phyloP scores from a whole-genome alignment of 2,797 vertebrate species.

The Micrastur ruficollis region DNA sequence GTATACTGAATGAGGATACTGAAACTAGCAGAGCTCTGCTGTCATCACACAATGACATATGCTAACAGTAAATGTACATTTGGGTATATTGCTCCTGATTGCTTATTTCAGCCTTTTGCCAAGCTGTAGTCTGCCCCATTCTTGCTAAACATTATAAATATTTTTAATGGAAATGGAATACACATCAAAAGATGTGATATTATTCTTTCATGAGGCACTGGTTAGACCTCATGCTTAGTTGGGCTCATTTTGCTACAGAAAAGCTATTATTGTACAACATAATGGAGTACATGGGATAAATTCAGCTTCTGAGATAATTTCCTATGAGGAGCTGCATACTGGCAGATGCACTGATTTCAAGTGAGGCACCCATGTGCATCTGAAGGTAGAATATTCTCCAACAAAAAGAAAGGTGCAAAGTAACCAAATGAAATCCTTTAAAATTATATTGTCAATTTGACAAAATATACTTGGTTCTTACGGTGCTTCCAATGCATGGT shows the following conservation, averaged over 20 bases:
- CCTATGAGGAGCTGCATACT: not conserved
- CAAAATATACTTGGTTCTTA: not conserved
- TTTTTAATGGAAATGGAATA: slow-evolving; percentile 7
- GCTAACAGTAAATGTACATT: not conserved
- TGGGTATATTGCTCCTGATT: not conserved
- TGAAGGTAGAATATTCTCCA: not conserved
- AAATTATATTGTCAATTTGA: not conserved
- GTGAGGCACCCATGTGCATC: not conserved
- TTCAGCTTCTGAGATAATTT: not conserved
- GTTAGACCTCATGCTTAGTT: not conserved
- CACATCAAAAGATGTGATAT: not conserved
- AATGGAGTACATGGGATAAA: not conserved
- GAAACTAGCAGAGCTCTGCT: not conserved
- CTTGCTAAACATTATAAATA: not conserved
- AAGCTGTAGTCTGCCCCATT: not conserved
- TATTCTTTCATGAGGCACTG: slow-evolving; percentile 5
- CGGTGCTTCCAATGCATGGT: not conserved
- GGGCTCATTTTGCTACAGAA: not conserved
- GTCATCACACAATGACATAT: not conserved
- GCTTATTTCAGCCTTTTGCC: not conserved
- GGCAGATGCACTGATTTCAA: not conserved
- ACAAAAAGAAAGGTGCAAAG: not conserved
- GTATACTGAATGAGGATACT: not conserved
- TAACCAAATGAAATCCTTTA: not conserved
- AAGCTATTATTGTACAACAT: not conserved